Evolutionary conservation across 1,140 invertebrate genomes (phyloP).

Genomic region (Zaprionus camerounensis): DNA sequence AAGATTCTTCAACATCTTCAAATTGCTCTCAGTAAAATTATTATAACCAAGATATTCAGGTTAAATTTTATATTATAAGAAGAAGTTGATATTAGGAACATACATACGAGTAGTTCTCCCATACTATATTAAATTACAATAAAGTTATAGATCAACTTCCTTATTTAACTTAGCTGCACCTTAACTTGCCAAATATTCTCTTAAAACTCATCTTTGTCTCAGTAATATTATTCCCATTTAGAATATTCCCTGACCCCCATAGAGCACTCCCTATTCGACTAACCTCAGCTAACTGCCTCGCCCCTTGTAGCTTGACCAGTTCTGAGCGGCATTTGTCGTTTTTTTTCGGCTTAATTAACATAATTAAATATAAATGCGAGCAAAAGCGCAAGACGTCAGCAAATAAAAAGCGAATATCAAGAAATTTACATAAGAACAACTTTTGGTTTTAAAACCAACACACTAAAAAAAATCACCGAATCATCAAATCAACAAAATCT

Average conservation of each 20-base stretch:
- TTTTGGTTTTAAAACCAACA: conserved; percentile 58
- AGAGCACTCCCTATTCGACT: neutral
- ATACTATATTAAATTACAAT: neutral
- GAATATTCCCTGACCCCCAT: neutral
- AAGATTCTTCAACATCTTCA: no score
- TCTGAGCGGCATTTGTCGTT: conserved; percentile 30
- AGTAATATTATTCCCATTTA: neutral
- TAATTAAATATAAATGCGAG: conserved; percentile 79
- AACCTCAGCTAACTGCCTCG: neutral
- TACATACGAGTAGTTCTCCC: no score
- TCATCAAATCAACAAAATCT: conserved; percentile 3
- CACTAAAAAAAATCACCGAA: conserved; percentile 3
- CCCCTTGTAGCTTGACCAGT: conserved; percentile 19
- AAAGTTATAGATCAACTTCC: no score
- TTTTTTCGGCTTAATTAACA: conserved; percentile 71
- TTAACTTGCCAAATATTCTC: no score
- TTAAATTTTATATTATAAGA: no score
- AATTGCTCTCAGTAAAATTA: no score
- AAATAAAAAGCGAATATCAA: conserved; percentile 46
- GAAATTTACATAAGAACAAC: conserved; percentile 75
- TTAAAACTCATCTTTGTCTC: no score
- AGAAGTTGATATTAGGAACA: no score
- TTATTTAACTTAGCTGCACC: no score
- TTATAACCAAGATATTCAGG: no score
- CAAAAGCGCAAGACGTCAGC: conserved; percentile 46